phyloP scores from a whole-genome alignment of 2,888 invertebrate genomes.

The Ctena decussata region DNA sequence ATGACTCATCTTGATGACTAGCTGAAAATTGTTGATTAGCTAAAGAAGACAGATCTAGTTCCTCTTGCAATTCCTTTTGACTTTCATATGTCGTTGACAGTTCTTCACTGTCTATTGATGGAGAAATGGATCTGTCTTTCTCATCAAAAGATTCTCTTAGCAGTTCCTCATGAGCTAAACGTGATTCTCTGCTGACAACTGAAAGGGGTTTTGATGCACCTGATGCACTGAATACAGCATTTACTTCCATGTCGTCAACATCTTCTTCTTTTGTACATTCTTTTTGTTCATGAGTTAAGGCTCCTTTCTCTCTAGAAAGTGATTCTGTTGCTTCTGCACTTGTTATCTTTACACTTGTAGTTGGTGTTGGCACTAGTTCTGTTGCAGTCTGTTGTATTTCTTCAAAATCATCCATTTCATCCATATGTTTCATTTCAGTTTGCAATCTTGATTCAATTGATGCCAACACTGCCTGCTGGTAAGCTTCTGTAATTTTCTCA shows the following conservation, averaged over 20 bases:
- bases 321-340: constrained; percentile 45
- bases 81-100: constrained; percentile 77
- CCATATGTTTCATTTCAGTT: constrained; percentile 70
- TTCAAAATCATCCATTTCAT: constrained; percentile 57
- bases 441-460: constrained; percentile 76
- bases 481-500: constrained; percentile 80
- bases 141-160: constrained; percentile 81
- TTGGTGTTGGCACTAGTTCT: constrained; percentile 41
- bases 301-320: constrained; percentile 24
- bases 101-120: constrained; percentile 82
- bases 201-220: constrained; percentile 60
- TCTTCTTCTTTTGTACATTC: constrained; percentile 42
- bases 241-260: constrained; percentile 50
- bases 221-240: constrained; percentile 52
- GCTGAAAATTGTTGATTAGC: constrained; percentile 76
- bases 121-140: constrained; percentile 81
- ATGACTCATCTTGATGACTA: constrained; percentile 81
- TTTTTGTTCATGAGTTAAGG: constrained; percentile 28
- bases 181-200: constrained; percentile 80
- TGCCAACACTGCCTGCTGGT: constrained; percentile 82
- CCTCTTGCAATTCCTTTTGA: constrained; percentile 74
- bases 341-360: constrained; percentile 57
- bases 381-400: constrained; percentile 29
- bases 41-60: constrained; percentile 52
- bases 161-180: constrained; percentile 81